Percentiles rank a stretch among this genome's conserved stretches.
Evolutionary conservation across 64 coral and sea anemone genomes (phyloP).

Genomic region (Actinia equina): DNA sequence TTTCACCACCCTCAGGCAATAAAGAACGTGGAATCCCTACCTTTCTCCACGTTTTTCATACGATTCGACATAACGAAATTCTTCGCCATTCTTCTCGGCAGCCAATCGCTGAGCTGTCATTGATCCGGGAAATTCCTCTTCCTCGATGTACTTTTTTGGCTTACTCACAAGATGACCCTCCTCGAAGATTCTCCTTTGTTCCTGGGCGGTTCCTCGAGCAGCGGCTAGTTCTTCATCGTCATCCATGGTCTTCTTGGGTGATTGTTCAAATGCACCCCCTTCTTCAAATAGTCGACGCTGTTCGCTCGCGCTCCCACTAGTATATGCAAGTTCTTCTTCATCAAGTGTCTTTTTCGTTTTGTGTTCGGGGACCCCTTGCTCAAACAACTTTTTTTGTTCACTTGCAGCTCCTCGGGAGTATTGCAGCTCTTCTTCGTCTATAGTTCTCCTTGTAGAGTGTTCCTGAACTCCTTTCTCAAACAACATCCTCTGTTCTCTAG

Average conservation of each 20-base stretch:
- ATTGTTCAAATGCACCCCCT: background rate
- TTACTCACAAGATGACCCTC: background rate
- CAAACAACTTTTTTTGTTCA: slow-evolving; percentile 39
- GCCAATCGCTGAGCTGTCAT: background rate
- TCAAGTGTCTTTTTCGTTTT: slow-evolving; percentile 3
- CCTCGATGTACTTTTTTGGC: slow-evolving; percentile 25
- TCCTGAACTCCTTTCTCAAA: slow-evolving; percentile 12
- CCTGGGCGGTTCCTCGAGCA: background rate
- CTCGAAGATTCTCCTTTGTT: slow-evolving; percentile 41
- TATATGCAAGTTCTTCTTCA: slow-evolving; percentile 31
- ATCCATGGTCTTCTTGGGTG: slow-evolving; percentile 9
- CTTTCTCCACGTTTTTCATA: too few relatives aligned
- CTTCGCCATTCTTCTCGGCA: slow-evolving; percentile 5
- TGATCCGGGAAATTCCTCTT: slow-evolving; percentile 42
- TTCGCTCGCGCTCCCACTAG: background rate
- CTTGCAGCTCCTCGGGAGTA: slow-evolving; percentile 8
- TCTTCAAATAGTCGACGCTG: slow-evolving; percentile 6
- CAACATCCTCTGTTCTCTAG: background rate
- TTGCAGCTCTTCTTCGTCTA: slow-evolving; percentile 16
- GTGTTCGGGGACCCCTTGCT: slow-evolving; percentile 3
- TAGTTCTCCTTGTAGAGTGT: background rate
- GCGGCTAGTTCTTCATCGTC: slow-evolving; percentile 1
- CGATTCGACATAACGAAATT: background rate
- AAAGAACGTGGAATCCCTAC: background rate
- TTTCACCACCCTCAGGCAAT: too few relatives aligned